Percentiles rank a stretch among this genome's conserved stretches.
Evolutionary conservation across 2,888 invertebrate genomes (phyloP).

Genomic region (Nemotelus nigrinus): DNA sequence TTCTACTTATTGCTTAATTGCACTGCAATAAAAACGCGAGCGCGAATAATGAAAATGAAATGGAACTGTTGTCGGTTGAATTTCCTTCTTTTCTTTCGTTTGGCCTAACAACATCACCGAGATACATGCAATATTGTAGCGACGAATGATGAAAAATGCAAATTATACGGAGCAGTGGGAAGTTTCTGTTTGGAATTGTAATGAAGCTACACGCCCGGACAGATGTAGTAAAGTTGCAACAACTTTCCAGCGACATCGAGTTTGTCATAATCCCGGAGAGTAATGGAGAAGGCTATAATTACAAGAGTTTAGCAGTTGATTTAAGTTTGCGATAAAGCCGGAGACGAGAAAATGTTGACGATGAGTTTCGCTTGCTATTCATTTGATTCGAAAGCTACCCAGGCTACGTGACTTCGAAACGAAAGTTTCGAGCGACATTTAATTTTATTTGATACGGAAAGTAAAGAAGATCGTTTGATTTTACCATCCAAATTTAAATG

Average conservation of each 20-base stretch:
- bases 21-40: conserved; percentile 13
- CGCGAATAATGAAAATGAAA: conserved; percentile 26
- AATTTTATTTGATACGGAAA: too few species aligned
- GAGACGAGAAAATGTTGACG: background rate
- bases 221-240: background rate
- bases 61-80: background rate
- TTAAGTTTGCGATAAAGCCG: conserved; percentile 15
- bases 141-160: background rate
- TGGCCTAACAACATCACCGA: background rate
- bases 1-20: conserved; percentile 24
- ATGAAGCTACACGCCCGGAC: background rate
- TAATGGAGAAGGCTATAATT: conserved; percentile 12
- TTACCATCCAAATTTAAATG: too few species aligned
- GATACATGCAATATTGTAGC: background rate
- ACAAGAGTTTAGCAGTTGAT: conserved; percentile 26
- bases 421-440: too few species aligned
- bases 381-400: background rate
- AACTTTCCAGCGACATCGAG: background rate
- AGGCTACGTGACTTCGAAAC: too few species aligned
- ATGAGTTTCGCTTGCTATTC: background rate
- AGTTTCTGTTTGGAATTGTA: conserved; percentile 33
- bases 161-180: conserved; percentile 6
- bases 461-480: too few species aligned
- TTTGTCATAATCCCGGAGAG: conserved; percentile 3
- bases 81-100: background rate